Evolutionary conservation across 2,797 vertebrate species (phyloP).

Genomic region (Setipinna tenuifilis): DNA sequence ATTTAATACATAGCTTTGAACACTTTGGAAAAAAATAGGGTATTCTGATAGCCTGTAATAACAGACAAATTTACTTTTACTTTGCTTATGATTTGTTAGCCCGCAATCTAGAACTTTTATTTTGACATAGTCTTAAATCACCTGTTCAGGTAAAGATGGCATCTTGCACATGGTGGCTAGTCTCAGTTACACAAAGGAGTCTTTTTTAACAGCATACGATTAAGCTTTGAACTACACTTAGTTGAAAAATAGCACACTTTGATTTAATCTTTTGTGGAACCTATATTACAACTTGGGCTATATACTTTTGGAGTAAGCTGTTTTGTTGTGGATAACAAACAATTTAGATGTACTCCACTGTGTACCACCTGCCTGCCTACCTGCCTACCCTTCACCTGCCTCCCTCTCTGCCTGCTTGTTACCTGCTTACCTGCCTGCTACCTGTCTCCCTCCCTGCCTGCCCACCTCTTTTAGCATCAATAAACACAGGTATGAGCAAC

Average conservation of each 20-base stretch:
- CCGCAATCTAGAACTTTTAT: slow-evolving; percentile 11
- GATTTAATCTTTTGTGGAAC: neutral
- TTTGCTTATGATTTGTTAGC: neutral
- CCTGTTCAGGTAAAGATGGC: neutral
- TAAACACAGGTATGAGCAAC: slow-evolving; percentile 24
- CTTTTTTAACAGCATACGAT: no score
- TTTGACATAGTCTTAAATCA: neutral
- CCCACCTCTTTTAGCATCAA: neutral
- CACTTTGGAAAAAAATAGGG: neutral
- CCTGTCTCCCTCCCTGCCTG: neutral
- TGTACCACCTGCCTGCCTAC: neutral
- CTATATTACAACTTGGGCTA: neutral
- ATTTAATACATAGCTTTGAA: neutral
- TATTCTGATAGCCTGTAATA: neutral
- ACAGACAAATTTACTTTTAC: neutral
- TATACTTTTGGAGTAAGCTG: neutral
- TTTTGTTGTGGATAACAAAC: slow-evolving; percentile 8
- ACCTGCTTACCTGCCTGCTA: slow-evolving; percentile 2
- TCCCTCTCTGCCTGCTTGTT: no score
- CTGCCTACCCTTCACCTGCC: no score
- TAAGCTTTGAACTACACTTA: neutral
- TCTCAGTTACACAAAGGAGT: neutral
- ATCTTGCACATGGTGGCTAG: neutral
- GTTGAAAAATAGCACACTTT: neutral
- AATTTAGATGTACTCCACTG: neutral